These are phyloP conservation scores for Bubo bubo DNA, from an alignment of 2,113 vertebrate genomes.

Conservation along the genomic window DNA sequence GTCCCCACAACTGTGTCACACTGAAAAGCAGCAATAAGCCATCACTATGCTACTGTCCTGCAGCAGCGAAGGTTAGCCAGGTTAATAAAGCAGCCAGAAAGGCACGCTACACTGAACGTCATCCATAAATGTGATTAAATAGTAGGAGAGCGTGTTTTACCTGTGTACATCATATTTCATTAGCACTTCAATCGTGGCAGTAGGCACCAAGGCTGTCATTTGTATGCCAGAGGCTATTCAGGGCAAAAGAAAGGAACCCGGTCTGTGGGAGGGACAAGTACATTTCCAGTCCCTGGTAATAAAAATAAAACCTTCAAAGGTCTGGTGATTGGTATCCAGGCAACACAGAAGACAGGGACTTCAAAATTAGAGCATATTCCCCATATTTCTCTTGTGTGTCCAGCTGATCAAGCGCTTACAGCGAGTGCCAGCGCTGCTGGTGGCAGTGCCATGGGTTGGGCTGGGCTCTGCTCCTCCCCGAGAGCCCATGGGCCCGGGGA, in stretches of 20 bases:
- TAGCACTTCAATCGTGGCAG: background rate
- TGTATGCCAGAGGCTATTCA: background rate
- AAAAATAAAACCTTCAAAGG: constrained; percentile 6
- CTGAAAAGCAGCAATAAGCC: background rate
- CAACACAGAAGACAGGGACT: background rate
- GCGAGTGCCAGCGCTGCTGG: background rate
- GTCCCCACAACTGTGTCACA: background rate
- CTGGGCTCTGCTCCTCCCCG: background rate
- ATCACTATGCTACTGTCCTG: accelerated
- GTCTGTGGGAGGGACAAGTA: background rate
- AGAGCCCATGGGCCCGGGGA: background rate
- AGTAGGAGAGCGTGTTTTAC: background rate
- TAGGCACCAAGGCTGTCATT: background rate
- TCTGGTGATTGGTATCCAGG: constrained; percentile 32
- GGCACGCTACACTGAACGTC: accelerated
- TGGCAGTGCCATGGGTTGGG: accelerated
- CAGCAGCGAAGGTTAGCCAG: background rate
- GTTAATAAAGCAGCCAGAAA: background rate
- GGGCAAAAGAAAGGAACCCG: background rate
- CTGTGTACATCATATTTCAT: background rate
- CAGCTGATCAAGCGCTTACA: background rate
- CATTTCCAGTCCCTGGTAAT: background rate
- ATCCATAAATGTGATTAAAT: background rate
- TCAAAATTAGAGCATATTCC: background rate
- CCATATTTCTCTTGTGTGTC: background rate